Conservation (phyloP, 2,888 invertebrate genomes). For the Entomobrya multifasciata region DNA sequence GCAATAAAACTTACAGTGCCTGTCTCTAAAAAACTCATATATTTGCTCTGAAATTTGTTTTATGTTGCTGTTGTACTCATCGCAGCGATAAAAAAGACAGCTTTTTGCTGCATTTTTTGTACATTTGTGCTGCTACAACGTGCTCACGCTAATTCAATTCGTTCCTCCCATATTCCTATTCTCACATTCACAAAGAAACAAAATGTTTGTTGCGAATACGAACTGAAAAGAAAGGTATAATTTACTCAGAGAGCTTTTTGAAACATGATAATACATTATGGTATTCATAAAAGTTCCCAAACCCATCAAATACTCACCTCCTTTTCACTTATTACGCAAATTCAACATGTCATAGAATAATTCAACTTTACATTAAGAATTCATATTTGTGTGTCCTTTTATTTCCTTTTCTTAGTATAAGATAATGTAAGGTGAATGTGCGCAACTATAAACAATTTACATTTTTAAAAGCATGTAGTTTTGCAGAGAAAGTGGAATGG, state of each 20-base stretch:
- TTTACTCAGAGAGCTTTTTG: not conserved
- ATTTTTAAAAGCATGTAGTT: not conserved
- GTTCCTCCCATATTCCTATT: not conserved
- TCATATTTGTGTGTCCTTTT: not conserved
- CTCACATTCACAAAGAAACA: not conserved
- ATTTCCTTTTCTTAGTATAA: not conserved
- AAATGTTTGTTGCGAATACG: not conserved
- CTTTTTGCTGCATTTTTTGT: too few relatives aligned
- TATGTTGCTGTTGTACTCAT: too few relatives aligned
- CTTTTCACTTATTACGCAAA: not conserved
- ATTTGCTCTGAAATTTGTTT: too few relatives aligned
- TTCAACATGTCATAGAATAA: conserved; percentile 8
- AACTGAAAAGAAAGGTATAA: not conserved
- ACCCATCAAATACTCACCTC: too few relatives aligned
- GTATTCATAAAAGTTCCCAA: too few relatives aligned
- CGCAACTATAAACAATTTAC: conserved; percentile 15
- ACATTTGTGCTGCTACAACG: not conserved
- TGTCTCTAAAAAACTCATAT: too few relatives aligned
- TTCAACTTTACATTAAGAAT: not conserved
- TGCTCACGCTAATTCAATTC: too few relatives aligned
- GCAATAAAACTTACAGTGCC: conserved; percentile 28
- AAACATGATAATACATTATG: not conserved
- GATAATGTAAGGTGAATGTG: too few relatives aligned
- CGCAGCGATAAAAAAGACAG: not conserved
- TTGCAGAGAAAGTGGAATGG: not conserved